Conservation (phyloP, 2,888 invertebrate genomes). For the Torymus aiolomorphi region DNA sequence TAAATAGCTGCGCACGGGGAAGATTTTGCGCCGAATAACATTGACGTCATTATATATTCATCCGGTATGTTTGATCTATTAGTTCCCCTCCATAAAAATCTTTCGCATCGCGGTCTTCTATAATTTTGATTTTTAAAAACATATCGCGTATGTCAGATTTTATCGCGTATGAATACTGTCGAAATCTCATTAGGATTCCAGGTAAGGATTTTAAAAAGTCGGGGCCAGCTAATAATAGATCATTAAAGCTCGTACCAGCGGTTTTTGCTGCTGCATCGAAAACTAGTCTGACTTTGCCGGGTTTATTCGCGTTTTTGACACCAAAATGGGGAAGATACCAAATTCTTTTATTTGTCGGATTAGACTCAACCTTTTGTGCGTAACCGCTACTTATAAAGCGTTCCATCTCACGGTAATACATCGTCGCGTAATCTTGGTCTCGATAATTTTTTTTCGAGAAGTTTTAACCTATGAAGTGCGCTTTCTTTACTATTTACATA, state of each 20-base stretch:
- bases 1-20: constrained; percentile 54
- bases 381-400: too few relatives aligned
- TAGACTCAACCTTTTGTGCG: too few relatives aligned
- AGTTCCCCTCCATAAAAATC: constrained; percentile 59
- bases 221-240: too few relatives aligned
- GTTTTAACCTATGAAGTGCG: not conserved
- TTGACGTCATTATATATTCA: constrained; percentile 59
- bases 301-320: too few relatives aligned
- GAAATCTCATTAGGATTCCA: constrained; percentile 69
- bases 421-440: not conserved
- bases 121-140: constrained; percentile 64
- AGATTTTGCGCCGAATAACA: constrained; percentile 60
- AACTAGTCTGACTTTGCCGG: not conserved
- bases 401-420: not conserved
- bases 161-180: constrained; percentile 67
- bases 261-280: too few relatives aligned
- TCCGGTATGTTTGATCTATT: constrained; percentile 34
- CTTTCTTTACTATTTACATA: not conserved
- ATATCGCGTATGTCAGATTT: too few relatives aligned
- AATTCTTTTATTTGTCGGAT: too few relatives aligned
- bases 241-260: too few relatives aligned
- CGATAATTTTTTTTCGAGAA: not conserved
- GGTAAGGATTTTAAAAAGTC: too few relatives aligned
- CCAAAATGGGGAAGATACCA: too few relatives aligned
- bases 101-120: constrained; percentile 63